Evolutionary conservation across 1,140 invertebrate species (phyloP).

Genomic region (Drosophila santomea): DNA sequence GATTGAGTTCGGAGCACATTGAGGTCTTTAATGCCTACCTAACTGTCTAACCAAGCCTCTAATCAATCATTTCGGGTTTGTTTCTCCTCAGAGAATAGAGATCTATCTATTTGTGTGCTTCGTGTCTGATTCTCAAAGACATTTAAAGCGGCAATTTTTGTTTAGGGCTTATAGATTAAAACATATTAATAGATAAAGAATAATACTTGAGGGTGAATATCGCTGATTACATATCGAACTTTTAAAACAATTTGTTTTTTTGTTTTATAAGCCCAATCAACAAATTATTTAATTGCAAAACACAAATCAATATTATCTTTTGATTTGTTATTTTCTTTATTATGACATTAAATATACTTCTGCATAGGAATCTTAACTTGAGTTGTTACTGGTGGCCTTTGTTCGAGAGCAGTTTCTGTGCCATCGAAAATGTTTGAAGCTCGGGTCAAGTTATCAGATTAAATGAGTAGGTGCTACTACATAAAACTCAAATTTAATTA

Average conservation of each 20-base stretch:
- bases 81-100: constrained; percentile 30
- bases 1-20: constrained; percentile 43
- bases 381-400: background rate
- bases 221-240: background rate
- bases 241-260: background rate
- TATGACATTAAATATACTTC: too few species aligned
- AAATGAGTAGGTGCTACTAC: background rate
- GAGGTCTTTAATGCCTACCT: constrained; percentile 40
- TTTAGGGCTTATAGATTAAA: background rate
- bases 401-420: constrained; percentile 36
- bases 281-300: too few species aligned
- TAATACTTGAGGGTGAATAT: background rate
- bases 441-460: constrained; percentile 39
- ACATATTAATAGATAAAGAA: too few species aligned
- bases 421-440: background rate
- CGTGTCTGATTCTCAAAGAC: too few species aligned
- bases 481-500: constrained; percentile 46
- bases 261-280: too few species aligned
- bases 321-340: too few species aligned
- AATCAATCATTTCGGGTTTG: constrained; percentile 67
- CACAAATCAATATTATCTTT: too few species aligned
- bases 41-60: constrained; percentile 31
- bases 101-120: constrained; percentile 7
- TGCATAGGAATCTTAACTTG: too few species aligned
- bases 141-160: too few species aligned